phyloP scores from a whole-genome alignment of 1,140 invertebrate genomes.

The Drosophila ananassae region DNA sequence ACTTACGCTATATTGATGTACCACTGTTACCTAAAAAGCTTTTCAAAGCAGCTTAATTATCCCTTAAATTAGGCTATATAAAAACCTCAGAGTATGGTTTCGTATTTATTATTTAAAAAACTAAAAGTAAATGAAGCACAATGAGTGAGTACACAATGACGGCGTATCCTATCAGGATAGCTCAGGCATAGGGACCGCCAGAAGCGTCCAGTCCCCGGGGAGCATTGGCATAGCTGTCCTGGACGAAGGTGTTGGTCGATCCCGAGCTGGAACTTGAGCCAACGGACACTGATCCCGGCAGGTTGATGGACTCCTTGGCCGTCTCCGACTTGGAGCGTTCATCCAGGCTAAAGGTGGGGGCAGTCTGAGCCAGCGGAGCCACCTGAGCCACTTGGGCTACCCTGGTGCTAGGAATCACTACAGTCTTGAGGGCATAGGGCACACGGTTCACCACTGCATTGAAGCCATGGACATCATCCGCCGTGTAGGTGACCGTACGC shows the following conservation, averaged over 20 bases:
- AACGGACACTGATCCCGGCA: background rate
- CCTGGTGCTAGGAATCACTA: slow-evolving; percentile 14
- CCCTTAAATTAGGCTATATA: slow-evolving; percentile 28
- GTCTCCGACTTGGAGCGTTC: slow-evolving; percentile 35
- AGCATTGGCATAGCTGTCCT: slow-evolving; percentile 46
- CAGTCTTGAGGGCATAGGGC: slow-evolving; percentile 53
- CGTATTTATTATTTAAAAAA: slow-evolving; percentile 46
- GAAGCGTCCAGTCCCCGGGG: slow-evolving; percentile 42
- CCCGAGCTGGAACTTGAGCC: slow-evolving; percentile 7
- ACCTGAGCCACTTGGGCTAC: slow-evolving; percentile 9
- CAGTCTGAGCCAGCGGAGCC: slow-evolving; percentile 7
- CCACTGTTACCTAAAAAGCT: slow-evolving; percentile 15
- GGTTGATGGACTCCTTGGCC: background rate
- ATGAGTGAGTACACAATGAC: slow-evolving; percentile 42
- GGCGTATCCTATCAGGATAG: slow-evolving; percentile 21
- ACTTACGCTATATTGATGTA: background rate
- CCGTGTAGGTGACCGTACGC: slow-evolving; percentile 86
- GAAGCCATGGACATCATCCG: slow-evolving; percentile 85
- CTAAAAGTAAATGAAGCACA: slow-evolving; percentile 52
- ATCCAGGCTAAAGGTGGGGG: slow-evolving; percentile 23
- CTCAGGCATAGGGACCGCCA: slow-evolving; percentile 50
- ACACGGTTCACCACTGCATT: slow-evolving; percentile 85
- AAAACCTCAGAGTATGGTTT: background rate
- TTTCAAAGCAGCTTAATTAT: background rate
- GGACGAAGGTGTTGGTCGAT: slow-evolving; percentile 13